Evolutionary conservation across 2,888 invertebrate genomes (phyloP), one percentile per base, ranked within the genome.

Genomic region (Perdita meconis): DNA sequence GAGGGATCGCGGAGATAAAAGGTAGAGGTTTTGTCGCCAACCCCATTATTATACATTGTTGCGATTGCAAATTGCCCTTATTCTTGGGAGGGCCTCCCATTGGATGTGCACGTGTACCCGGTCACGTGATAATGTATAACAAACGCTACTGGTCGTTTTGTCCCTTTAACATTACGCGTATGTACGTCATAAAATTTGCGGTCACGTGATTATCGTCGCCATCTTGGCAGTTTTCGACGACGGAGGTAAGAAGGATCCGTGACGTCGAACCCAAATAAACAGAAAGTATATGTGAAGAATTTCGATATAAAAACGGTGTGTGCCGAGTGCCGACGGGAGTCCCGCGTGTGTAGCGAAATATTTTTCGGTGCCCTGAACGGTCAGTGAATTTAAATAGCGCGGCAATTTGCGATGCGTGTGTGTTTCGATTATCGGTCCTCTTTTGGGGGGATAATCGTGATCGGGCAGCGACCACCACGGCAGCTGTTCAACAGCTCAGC

Each of bases 181-280:
- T 89, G 89, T 88, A 90, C 89, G 89, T 89, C 89, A 89, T 83
- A 86, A 88, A 89, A 88, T 88, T 86, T 81, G 83, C 79, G 84
- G 84, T 90, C 90, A 90, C 90, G 90, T 90, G 90, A 90, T 82
- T 80, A 70, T 59, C 60, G 80, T 81, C 80, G 90, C 90, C 90
- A 90, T 90, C 89, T 90, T 90, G 88, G 86, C 86, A 89, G 89
- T 90, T 90, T 89, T 88, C 88, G 88, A 87, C 87, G 87, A 88
- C 86, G 83, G 86, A 89, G 85, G 87, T 84, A 86, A 88, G 89
- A 89, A 89, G 87, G 86, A 88, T 87, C 84, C 83, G 88, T 90
- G 90, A 90, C 90, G 89, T 90, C 87, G 87, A 78, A 82, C 78
- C 82, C 82, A 86, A 90, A 86, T 89, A 88, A 89, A 89, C 88